Conservation (phyloP, 1,140 invertebrate genomes). For the Nylanderia fulva region DNA sequence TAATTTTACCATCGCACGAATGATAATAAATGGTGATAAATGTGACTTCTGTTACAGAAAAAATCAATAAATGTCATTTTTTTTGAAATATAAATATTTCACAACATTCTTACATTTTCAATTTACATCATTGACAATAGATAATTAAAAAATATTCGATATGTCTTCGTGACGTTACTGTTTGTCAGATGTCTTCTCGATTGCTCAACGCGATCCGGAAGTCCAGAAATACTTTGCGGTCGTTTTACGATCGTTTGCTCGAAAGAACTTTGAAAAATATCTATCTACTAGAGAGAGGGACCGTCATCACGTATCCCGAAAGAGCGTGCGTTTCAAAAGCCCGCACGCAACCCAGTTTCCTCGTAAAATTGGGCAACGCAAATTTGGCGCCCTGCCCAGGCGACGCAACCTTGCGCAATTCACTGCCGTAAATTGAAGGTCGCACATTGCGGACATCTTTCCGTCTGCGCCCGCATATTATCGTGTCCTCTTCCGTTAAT, state of each 20-base stretch:
- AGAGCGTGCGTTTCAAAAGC: background rate
- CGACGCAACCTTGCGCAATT: constrained; percentile 50
- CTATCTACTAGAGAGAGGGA: background rate
- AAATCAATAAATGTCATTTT: background rate
- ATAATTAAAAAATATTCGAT: too few species aligned
- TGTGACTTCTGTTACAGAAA: background rate
- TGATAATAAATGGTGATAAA: too few species aligned
- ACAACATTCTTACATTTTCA: background rate
- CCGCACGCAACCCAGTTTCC: constrained; percentile 21
- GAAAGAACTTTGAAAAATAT: constrained; percentile 20
- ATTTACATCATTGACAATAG: background rate
- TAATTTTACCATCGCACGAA: too few species aligned
- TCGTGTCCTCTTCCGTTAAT: constrained; percentile 1
- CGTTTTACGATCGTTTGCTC: constrained; percentile 13
- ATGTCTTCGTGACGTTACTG: background rate
- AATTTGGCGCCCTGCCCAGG: constrained; percentile 56
- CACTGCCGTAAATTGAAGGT: constrained; percentile 55
- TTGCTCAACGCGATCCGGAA: constrained; percentile 55
- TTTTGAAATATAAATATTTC: too few species aligned
- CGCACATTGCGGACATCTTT: constrained; percentile 12
- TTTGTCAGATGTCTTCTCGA: background rate
- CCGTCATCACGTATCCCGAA: too few species aligned
- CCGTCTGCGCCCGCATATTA: constrained; percentile 13
- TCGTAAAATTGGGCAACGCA: constrained; percentile 70
- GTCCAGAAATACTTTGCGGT: background rate